Evolutionary conservation across 2,888 invertebrate species (phyloP).

Genomic region (Ganaspis brasiliensis): DNA sequence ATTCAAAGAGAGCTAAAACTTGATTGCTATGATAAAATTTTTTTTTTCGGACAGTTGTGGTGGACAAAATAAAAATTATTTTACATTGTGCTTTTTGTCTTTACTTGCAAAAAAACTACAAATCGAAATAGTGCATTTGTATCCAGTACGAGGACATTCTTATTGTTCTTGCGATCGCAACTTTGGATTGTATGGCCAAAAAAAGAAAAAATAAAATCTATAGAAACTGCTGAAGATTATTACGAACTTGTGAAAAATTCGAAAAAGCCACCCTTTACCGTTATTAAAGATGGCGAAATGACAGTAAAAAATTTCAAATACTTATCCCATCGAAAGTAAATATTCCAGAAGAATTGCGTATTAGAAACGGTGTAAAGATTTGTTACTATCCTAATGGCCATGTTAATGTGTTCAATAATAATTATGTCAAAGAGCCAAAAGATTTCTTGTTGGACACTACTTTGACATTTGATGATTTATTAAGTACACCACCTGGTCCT

Average conservation of each 20-base stretch:
- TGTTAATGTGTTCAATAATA: conserved; percentile 42
- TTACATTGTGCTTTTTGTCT: conserved; percentile 46
- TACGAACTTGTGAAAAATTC: conserved; percentile 42
- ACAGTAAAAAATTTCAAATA: conserved; percentile 46
- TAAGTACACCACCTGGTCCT: background rate
- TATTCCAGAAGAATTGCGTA: conserved; percentile 36
- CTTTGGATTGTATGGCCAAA: conserved; percentile 52
- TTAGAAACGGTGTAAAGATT: conserved; percentile 41
- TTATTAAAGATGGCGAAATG: conserved; percentile 34
- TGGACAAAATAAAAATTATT: conserved; percentile 24
- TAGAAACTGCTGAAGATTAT: conserved; percentile 44
- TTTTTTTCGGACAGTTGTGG: conserved; percentile 47
- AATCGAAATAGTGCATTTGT: conserved; percentile 48
- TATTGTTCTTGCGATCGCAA: conserved; percentile 54
- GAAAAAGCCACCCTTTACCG: conserved; percentile 44
- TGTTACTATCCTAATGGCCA: conserved; percentile 46
- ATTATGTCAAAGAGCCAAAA: background rate
- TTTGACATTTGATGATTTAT: background rate
- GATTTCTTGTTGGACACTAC: background rate
- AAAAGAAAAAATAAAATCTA: conserved; percentile 45
- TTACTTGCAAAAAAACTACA: conserved; percentile 45
- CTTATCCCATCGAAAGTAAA: conserved; percentile 10
- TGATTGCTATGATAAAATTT: conserved; percentile 50
- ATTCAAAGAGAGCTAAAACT: conserved; percentile 51
- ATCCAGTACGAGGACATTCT: conserved; percentile 53